These are phyloP conservation scores for Dyspetes luteomarginatus DNA, from an alignment of 2,888 invertebrate genomes.

Conservation along the genomic window DNA sequence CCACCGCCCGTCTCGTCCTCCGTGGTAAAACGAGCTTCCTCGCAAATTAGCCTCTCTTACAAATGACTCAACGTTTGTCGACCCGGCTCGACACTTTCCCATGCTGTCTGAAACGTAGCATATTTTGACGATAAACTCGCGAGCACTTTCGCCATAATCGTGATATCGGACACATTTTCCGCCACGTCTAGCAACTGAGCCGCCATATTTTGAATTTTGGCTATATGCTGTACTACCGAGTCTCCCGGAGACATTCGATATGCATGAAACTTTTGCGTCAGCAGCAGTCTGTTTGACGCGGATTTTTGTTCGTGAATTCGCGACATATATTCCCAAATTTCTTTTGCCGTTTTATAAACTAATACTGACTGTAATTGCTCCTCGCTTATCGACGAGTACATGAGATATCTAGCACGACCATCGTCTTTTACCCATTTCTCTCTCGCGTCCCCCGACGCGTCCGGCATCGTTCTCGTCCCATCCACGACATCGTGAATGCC, in stretches of 20 bases:
- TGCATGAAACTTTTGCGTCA: slow-evolving; percentile 66
- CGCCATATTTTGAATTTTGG: slow-evolving; percentile 66
- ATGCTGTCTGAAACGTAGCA: slow-evolving; percentile 30
- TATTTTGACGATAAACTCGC: slow-evolving; percentile 46
- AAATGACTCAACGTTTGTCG: slow-evolving; percentile 22
- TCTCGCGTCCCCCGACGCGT: slow-evolving; percentile 8
- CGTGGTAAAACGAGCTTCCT: slow-evolving; percentile 25
- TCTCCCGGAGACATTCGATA: slow-evolving; percentile 65
- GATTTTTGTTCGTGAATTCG: slow-evolving; percentile 70
- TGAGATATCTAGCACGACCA: slow-evolving; percentile 68
- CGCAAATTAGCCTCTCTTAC: slow-evolving; percentile 28
- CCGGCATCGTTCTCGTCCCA: slow-evolving; percentile 33
- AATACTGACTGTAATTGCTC: slow-evolving; percentile 64
- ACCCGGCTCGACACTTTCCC: not conserved
- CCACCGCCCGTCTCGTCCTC: slow-evolving; percentile 20
- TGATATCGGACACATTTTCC: slow-evolving; percentile 60
- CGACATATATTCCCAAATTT: slow-evolving; percentile 68
- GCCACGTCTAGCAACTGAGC: slow-evolving; percentile 67
- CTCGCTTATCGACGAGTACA: slow-evolving; percentile 66
- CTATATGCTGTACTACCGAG: slow-evolving; percentile 66
- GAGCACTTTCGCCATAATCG: slow-evolving; percentile 60
- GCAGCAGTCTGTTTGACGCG: slow-evolving; percentile 66
- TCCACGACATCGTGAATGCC: slow-evolving; percentile 51
- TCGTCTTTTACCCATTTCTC: slow-evolving; percentile 64
- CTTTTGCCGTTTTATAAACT: slow-evolving; percentile 63